Evolutionary conservation across 53 echinoderm and acorn worm genomes (phyloP).

Genomic region (Pentamera pediparva): DNA sequence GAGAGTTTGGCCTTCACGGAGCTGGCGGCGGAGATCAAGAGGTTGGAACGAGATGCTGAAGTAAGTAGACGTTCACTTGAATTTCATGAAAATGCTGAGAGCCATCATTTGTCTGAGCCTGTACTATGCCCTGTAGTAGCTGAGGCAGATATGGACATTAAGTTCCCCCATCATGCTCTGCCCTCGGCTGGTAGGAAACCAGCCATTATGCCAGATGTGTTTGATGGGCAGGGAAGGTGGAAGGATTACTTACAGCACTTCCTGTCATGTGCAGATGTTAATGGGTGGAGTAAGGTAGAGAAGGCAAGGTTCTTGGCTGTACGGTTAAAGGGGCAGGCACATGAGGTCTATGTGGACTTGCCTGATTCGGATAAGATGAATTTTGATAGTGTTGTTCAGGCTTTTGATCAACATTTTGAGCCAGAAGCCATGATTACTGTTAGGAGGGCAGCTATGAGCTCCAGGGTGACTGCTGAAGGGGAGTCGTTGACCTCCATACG

Average conservation of each 20-base stretch:
- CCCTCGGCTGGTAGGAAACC: background rate
- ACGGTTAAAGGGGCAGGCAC: conserved; percentile 2
- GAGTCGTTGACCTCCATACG: conserved; percentile 14
- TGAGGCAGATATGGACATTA: too few relatives aligned
- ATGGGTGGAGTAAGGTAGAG: background rate
- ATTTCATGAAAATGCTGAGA: too few relatives aligned
- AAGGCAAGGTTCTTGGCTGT: background rate
- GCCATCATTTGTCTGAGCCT: too few relatives aligned
- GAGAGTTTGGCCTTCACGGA: background rate
- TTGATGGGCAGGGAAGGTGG: conserved; percentile 2
- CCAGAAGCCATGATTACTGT: conserved; percentile 2
- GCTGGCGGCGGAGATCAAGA: background rate
- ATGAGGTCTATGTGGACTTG: background rate
- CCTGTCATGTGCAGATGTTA: conserved; percentile 13
- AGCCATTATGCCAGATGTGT: conserved; percentile 26
- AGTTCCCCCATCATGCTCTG: too few relatives aligned
- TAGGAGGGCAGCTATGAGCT: background rate
- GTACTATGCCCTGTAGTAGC: too few relatives aligned
- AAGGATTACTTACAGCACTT: conserved; percentile 6
- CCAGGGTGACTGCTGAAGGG: background rate
- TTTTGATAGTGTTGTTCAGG: background rate
- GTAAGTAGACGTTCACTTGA: background rate
- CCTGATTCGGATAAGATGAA: background rate
- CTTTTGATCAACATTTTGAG: conserved; percentile 1
- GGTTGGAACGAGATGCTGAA: conserved; percentile 1